Percentiles rank a stretch among this genome's conserved stretches.
Evolutionary conservation across 2,113 vertebrate species (phyloP).

Genomic region (Crotalus tigris): DNA sequence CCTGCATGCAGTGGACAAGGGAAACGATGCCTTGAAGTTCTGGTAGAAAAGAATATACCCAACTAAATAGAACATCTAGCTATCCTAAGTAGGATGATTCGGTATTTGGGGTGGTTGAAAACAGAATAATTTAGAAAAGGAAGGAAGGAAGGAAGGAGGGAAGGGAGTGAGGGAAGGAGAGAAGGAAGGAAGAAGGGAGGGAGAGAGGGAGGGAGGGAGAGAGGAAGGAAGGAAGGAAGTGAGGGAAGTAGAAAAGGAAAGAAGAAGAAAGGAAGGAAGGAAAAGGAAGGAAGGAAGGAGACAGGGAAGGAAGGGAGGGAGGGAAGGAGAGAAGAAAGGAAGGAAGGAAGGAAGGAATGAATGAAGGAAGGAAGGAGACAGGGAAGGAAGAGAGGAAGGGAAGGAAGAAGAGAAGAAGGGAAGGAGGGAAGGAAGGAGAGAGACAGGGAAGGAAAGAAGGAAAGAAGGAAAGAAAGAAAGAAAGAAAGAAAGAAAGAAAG

Average conservation of each 20-base stretch:
- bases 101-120: neutral
- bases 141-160: neutral
- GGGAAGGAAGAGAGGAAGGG: too few species aligned
- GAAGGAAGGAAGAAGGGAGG: neutral
- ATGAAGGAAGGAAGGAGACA: too few species aligned
- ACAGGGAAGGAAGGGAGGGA: rapidly evolving
- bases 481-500: too few species aligned
- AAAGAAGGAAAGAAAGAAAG: too few species aligned
- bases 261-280: rapidly evolving
- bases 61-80: neutral
- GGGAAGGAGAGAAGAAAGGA: too few species aligned
- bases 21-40: neutral
- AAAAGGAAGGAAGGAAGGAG: rapidly evolving
- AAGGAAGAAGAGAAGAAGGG: too few species aligned
- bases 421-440: too few species aligned
- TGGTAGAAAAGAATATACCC: neutral
- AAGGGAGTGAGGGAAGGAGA: rapidly evolving
- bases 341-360: too few species aligned
- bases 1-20: neutral
- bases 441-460: too few species aligned
- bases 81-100: neutral
- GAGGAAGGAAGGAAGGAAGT: too few species aligned
- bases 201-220: too few species aligned
- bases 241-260: too few species aligned
- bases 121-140: neutral